Conservation (phyloP, 2,888 invertebrate genomes). For the Spilosoma lubricipeda region DNA sequence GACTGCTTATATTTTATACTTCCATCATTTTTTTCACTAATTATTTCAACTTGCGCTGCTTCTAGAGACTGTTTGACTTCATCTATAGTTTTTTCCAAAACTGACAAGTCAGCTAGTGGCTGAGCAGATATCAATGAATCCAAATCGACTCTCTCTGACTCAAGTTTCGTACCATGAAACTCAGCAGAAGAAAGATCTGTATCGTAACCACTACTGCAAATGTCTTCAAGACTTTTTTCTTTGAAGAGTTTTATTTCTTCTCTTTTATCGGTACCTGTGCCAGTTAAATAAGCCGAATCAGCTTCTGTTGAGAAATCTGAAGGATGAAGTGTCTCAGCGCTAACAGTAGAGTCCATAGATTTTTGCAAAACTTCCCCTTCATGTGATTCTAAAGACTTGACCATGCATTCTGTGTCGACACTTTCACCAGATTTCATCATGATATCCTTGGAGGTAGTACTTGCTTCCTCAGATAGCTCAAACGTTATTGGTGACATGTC, state of each 20-base stretch:
- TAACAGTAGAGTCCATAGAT: constrained; percentile 84
- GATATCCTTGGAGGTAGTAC: constrained; percentile 78
- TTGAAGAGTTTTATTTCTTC: constrained; percentile 80
- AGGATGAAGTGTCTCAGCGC: constrained; percentile 83
- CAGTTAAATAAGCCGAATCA: constrained; percentile 82
- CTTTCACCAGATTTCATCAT: constrained; percentile 85
- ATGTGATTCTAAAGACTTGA: constrained; percentile 83
- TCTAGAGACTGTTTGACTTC: constrained; percentile 91
- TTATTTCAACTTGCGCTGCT: constrained; percentile 89
- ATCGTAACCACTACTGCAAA: constrained; percentile 89
- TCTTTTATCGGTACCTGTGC: constrained; percentile 75
- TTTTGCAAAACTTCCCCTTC: constrained; percentile 83
- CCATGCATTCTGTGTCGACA: constrained; percentile 82
- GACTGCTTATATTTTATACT: constrained; percentile 90
- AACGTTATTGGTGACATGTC: constrained; percentile 77
- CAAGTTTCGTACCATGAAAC: constrained; percentile 85
- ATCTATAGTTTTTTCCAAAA: constrained; percentile 89
- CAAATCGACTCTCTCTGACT: constrained; percentile 81
- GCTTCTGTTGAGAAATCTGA: constrained; percentile 84
- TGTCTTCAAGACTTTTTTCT: constrained; percentile 88
- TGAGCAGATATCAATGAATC: constrained; percentile 83
- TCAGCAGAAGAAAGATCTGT: constrained; percentile 89
- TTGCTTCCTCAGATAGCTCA: constrained; percentile 78
- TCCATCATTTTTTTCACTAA: constrained; percentile 88
- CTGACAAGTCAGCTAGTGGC: constrained; percentile 83